Conservation (phyloP, 2,113 vertebrate species). For the Pyxicephalus adspersus region DNA sequence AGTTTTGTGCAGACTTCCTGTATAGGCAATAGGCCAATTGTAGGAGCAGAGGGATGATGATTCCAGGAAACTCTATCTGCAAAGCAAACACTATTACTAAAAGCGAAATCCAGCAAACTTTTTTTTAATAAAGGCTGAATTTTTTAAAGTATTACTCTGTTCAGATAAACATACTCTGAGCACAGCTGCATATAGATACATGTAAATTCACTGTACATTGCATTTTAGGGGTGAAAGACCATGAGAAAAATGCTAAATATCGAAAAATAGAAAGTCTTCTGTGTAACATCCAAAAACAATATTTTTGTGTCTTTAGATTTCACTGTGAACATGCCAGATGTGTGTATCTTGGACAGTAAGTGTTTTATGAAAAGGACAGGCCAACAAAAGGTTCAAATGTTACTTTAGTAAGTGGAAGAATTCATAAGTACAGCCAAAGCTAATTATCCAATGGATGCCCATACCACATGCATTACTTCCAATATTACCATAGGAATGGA, state of each 20-base stretch:
- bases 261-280: constrained; percentile 22
- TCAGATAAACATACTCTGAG: too few species aligned
- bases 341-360: constrained; percentile 33
- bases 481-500: not conserved
- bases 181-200: not conserved
- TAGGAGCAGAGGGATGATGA: too few species aligned
- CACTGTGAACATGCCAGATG: constrained; percentile 45
- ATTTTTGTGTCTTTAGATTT: constrained; percentile 18
- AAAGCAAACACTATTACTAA: too few species aligned
- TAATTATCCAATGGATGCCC: not conserved
- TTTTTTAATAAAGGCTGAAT: too few species aligned
- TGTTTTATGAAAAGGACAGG: constrained; percentile 29
- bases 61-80: too few species aligned
- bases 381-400: constrained; percentile 5
- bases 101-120: too few species aligned
- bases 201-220: constrained; percentile 1
- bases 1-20: too few species aligned
- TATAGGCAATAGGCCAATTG: too few species aligned
- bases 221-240: constrained; percentile 33
- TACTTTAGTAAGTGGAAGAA: constrained; percentile 1
- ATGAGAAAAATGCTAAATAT: constrained; percentile 34
- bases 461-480: not conserved
- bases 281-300: constrained; percentile 39
- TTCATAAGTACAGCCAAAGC: not conserved
- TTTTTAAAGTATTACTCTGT: too few species aligned